Evolutionary conservation across 2,888 invertebrate genomes (phyloP).

Genomic region (Hoplodrina ambigua): DNA sequence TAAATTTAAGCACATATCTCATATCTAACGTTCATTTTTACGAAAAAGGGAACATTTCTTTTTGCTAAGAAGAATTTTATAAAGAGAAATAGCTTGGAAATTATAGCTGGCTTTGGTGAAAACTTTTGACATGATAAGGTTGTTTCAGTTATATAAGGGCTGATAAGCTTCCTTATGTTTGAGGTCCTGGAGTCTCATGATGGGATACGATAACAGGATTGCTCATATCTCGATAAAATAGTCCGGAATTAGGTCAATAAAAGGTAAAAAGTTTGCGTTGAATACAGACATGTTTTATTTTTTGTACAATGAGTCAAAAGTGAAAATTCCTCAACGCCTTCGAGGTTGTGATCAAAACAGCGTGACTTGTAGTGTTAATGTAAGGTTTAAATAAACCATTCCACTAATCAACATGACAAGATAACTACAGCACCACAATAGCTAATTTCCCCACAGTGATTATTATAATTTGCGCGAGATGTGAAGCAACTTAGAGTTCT

Average conservation of each 20-base stretch:
- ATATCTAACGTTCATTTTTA: conserved; percentile 46
- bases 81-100: conserved; percentile 44
- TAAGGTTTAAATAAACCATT: conserved; percentile 27
- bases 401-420: conserved; percentile 25
- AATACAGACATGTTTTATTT: too few relatives aligned
- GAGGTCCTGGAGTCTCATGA: background rate
- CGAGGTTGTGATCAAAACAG: background rate
- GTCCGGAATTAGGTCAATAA: too few relatives aligned
- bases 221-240: too few relatives aligned
- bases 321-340: background rate
- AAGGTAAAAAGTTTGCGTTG: too few relatives aligned
- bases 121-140: conserved; percentile 44
- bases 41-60: conserved; percentile 39
- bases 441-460: conserved; percentile 42
- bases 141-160: conserved; percentile 21
- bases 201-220: background rate
- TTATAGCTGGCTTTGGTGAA: conserved; percentile 40
- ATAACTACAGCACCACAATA: conserved; percentile 40
- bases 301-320: background rate
- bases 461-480: conserved; percentile 47
- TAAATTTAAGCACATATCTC: conserved; percentile 54
- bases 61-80: conserved; percentile 27
- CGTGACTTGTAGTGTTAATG: conserved; percentile 1
- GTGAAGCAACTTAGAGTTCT: conserved; percentile 34
- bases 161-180: conserved; percentile 31